phyloP scores from a whole-genome alignment of 1,140 invertebrate genomes.

The Aphelinus atriplicis region DNA sequence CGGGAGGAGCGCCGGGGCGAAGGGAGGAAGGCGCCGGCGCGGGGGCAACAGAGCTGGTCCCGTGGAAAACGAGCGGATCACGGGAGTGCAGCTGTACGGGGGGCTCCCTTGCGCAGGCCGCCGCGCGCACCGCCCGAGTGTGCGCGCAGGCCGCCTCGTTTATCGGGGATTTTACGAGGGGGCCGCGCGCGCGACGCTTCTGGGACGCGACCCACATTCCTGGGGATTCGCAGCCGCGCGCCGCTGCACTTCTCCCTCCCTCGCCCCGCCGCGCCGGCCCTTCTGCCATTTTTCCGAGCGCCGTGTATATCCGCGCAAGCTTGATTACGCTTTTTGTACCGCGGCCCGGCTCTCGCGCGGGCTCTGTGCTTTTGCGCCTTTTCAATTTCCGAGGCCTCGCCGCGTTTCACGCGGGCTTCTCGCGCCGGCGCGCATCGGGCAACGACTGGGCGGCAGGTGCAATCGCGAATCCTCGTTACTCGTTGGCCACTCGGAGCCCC shows the following conservation, averaged over 20 bases:
- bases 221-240: conserved; percentile 44
- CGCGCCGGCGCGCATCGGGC: too few species aligned
- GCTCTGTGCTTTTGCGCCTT: too few species aligned
- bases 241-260: neutral
- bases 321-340: conserved; percentile 7
- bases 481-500: too few species aligned
- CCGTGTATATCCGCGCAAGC: neutral
- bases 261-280: neutral
- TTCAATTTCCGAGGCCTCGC: too few species aligned
- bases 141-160: conserved; percentile 40
- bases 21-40: conserved; percentile 3
- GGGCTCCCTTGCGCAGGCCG: too few species aligned
- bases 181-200: conserved; percentile 45
- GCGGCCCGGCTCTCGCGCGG: neutral
- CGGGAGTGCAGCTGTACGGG: too few species aligned
- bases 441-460: too few species aligned
- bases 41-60: neutral
- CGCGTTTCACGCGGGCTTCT: too few species aligned
- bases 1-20: conserved; percentile 26
- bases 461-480: too few species aligned
- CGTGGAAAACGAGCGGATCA: too few species aligned
- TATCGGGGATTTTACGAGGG: conserved; percentile 53
- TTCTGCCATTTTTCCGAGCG: neutral
- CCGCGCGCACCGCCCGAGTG: too few species aligned
- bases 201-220: conserved; percentile 53